phyloP scores from a whole-genome alignment of 2,113 vertebrate genomes.

The Actenoides lindsayi region DNA sequence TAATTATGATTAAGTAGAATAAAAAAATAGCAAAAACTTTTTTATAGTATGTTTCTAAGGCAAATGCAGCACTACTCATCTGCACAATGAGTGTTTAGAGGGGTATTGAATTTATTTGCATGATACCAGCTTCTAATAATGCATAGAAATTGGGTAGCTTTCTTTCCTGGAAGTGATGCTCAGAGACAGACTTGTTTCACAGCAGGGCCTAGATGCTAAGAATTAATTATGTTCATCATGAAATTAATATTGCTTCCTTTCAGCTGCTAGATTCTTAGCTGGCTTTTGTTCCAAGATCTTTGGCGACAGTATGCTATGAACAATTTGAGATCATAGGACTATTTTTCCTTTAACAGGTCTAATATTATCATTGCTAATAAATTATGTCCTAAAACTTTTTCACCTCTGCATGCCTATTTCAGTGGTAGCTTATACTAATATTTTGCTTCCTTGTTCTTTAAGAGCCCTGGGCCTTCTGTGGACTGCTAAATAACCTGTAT shows the following conservation, averaged over 20 bases:
- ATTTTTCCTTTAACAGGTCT: neutral
- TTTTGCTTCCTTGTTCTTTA: neutral
- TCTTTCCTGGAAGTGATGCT: neutral
- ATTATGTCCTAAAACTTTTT: neutral
- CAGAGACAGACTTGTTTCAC: neutral
- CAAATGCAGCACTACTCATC: neutral
- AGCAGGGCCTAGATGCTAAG: neutral
- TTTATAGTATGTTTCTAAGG: neutral
- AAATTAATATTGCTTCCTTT: neutral
- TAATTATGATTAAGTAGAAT: neutral
- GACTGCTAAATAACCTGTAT: neutral
- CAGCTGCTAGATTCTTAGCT: neutral
- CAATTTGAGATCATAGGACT: neutral
- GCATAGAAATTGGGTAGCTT: neutral
- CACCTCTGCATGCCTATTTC: neutral
- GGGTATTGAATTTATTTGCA: neutral
- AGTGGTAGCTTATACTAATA: neutral
- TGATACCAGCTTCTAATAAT: neutral
- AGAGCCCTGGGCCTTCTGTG: neutral
- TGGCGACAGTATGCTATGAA: neutral
- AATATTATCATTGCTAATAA: neutral
- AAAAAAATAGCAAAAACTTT: neutral
- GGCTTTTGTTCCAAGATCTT: neutral
- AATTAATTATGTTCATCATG: neutral
- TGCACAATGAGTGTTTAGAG: neutral